Conservation (phyloP, 2,797 vertebrate species). For the Tenualosa thibaudeaui region DNA sequence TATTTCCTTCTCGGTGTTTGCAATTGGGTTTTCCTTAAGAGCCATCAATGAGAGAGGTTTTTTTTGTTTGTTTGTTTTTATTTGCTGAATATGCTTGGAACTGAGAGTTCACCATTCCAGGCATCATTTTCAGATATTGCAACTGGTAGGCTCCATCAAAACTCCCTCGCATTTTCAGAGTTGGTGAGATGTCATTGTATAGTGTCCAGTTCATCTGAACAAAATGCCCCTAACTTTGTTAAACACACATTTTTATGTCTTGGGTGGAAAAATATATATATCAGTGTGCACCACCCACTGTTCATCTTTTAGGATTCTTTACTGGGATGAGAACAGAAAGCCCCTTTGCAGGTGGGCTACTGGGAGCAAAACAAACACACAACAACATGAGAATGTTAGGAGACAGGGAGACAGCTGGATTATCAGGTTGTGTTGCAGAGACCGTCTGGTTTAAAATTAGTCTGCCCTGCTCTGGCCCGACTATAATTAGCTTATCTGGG, state of each 20-base stretch:
- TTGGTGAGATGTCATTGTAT: neutral
- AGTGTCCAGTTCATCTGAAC: no score
- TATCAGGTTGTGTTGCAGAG: conserved; percentile 1
- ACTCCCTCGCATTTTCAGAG: neutral
- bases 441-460: conserved; percentile 23
- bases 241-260: no score
- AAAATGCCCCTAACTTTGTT: no score
- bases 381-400: conserved; percentile 15
- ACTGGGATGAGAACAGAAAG: no score
- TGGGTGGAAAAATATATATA: no score
- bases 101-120: neutral
- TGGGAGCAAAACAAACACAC: neutral
- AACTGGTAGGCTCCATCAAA: neutral
- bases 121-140: neutral
- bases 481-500: conserved; percentile 19
- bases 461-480: neutral
- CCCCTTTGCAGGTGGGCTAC: no score
- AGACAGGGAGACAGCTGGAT: conserved; percentile 3
- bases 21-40: no score
- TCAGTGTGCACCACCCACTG: neutral
- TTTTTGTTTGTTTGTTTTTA: no score
- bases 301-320: neutral
- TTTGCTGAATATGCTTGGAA: neutral
- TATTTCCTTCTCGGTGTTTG: no score
- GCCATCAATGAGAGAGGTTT: neutral